A percentile compares a stretch with the other conserved stretches of the same genome.
phyloP scores from a whole-genome alignment of 2,888 invertebrate species.

The Ormyrus pomaceus region DNA sequence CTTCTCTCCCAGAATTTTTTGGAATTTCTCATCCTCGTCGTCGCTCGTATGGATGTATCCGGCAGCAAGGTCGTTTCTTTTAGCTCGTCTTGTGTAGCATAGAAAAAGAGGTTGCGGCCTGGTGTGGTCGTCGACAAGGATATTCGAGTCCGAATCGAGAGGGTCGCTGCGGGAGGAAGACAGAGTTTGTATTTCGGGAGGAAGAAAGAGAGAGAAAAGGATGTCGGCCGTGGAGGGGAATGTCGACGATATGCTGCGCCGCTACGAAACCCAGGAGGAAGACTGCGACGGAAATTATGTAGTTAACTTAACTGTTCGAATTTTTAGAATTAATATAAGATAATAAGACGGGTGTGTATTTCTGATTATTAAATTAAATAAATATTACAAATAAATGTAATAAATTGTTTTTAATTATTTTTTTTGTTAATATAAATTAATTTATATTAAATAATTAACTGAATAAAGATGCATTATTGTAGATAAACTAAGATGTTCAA shows the following conservation, averaged over 20 bases:
- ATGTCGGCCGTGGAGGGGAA: slow-evolving; percentile 8
- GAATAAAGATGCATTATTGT: too few species aligned
- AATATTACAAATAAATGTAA: too few species aligned
- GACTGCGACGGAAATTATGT: neutral
- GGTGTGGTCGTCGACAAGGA: slow-evolving; percentile 30
- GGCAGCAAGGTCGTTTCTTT: slow-evolving; percentile 52
- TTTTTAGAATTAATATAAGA: neutral
- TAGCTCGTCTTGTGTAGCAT: neutral
- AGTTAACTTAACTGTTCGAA: neutral
- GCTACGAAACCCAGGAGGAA: neutral
- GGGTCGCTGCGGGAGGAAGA: slow-evolving; percentile 31
- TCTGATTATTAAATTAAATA: too few species aligned
- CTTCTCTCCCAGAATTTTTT: slow-evolving; percentile 35
- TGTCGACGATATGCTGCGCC: neutral
- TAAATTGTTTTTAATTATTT: too few species aligned
- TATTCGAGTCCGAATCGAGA: slow-evolving; percentile 41
- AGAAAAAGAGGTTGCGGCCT: slow-evolving; percentile 2
- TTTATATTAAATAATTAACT: too few species aligned
- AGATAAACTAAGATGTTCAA: too few species aligned
- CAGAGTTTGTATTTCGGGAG: slow-evolving; percentile 8
- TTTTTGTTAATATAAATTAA: too few species aligned
- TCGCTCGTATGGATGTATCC: slow-evolving; percentile 32
- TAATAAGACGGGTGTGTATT: neutral
- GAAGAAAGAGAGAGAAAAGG: slow-evolving; percentile 10
- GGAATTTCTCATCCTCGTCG: slow-evolving; percentile 39